Percentiles rank a stretch among this genome's conserved stretches.
phyloP scores from a whole-genome alignment of 2,113 vertebrate genomes.

The Ammospiza caudacuta region DNA sequence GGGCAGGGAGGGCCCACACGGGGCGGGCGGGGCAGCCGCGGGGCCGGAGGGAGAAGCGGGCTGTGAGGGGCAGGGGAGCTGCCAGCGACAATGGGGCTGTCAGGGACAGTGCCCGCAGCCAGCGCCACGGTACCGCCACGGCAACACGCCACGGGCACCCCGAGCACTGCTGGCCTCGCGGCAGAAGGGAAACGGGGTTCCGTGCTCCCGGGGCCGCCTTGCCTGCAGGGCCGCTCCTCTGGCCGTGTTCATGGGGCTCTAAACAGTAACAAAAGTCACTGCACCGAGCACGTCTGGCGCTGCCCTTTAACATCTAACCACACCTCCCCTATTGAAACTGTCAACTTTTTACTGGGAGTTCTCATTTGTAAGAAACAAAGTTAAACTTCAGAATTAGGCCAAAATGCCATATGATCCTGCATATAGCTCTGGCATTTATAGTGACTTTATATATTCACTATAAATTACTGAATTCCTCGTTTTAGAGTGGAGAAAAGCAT shows the following conservation, averaged over 20 bases:
- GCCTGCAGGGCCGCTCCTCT: too few species aligned
- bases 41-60: too few species aligned
- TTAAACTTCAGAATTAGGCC: background rate
- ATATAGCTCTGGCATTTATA: rapidly evolving
- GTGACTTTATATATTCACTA: rapidly evolving
- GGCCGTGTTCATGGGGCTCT: rapidly evolving
- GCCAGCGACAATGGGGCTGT: too few species aligned
- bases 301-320: rapidly evolving
- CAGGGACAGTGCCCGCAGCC: too few species aligned
- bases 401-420: rapidly evolving
- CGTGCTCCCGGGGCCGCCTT: rapidly evolving
- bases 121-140: too few species aligned
- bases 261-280: rapidly evolving
- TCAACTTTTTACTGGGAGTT: rapidly evolving
- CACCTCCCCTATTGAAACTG: rapidly evolving
- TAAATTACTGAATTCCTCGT: rapidly evolving
- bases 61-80: too few species aligned
- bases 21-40: too few species aligned
- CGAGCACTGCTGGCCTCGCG: rapidly evolving
- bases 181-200: rapidly evolving
- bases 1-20: rapidly evolving
- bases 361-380: too few species aligned
- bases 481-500: rapidly evolving
- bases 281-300: rapidly evolving
- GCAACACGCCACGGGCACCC: rapidly evolving